Evolutionary conservation across 2,888 invertebrate genomes (phyloP).

Genomic region (Stenolophus ochropezus): DNA sequence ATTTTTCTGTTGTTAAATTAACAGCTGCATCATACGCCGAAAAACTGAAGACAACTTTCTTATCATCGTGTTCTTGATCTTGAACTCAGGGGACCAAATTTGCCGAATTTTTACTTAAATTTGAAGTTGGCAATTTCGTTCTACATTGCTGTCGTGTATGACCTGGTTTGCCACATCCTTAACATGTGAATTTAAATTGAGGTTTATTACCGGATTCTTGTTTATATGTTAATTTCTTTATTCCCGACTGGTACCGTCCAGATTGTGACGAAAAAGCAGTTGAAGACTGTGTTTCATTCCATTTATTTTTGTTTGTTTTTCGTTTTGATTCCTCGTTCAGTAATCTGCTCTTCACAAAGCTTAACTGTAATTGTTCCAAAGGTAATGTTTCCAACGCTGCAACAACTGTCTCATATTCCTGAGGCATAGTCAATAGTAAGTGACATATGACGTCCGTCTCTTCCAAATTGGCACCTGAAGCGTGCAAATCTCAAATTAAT

Average conservation of each 20-base stretch:
- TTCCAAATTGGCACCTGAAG: conserved; percentile 63
- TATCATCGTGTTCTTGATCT: conserved; percentile 17
- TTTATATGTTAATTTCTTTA: too few relatives aligned
- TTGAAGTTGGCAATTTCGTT: neutral
- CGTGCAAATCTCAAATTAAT: conserved; percentile 63
- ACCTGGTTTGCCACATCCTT: too few relatives aligned
- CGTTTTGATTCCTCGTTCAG: conserved; percentile 64
- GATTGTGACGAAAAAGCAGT: too few relatives aligned
- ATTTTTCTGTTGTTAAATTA: too few relatives aligned
- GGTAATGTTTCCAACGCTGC: conserved; percentile 64
- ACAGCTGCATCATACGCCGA: neutral
- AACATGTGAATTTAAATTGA: too few relatives aligned
- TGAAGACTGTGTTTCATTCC: too few relatives aligned
- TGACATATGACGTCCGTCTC: conserved; percentile 64
- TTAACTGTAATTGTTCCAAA: conserved; percentile 57
- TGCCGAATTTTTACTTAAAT: neutral
- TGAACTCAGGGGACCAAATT: neutral
- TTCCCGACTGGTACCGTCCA: too few relatives aligned
- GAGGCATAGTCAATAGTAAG: conserved; percentile 61
- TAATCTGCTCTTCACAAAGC: conserved; percentile 64
- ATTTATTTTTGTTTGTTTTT: too few relatives aligned
- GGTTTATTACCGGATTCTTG: too few relatives aligned
- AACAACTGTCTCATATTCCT: conserved; percentile 63
- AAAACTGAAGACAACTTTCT: neutral
- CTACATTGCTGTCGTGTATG: neutral